Percentiles rank a stretch among this genome's conserved stretches.
Conservation (phyloP, 2,113 vertebrate species). For the Syrmaticus mikado region DNA sequence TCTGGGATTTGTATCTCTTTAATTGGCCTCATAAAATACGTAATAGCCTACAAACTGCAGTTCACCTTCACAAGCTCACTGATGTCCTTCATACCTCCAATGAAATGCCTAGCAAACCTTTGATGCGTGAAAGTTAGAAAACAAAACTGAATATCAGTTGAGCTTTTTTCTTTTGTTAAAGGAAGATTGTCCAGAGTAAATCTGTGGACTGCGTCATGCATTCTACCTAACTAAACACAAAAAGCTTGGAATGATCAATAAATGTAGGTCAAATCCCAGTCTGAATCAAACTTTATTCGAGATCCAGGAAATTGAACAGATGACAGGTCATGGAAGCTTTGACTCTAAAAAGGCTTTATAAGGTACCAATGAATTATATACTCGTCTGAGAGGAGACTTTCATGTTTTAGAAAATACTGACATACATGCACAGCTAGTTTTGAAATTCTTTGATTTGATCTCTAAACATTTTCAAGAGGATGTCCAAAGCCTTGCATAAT, state of each 20-base stretch:
- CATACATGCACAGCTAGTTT: not conserved
- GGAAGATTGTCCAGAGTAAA: not conserved
- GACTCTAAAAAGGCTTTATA: not conserved
- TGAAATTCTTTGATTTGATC: not conserved
- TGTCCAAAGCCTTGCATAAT: not conserved
- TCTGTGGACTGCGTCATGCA: not conserved
- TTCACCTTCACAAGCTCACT: not conserved
- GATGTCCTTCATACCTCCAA: not conserved
- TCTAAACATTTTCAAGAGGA: not conserved
- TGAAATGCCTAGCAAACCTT: not conserved
- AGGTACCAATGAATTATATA: not conserved
- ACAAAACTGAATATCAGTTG: not conserved
- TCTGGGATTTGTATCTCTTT: constrained; percentile 4
- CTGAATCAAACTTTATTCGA: not conserved
- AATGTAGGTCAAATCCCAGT: not conserved
- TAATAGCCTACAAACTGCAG: not conserved
- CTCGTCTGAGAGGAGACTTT: not conserved
- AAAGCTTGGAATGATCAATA: not conserved
- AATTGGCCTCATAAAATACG: not conserved
- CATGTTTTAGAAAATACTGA: not conserved
- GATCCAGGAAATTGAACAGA: not conserved
- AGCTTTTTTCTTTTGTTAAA: not conserved
- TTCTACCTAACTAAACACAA: not conserved
- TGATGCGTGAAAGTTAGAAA: not conserved
- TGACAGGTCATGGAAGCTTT: not conserved